Percentiles rank a stretch among this genome's conserved stretches.
These are phyloP conservation scores for Hydractinia echinata DNA, from an alignment of 30 jellyfish, hydroid and myxozoan genomes.

Conservation along the genomic window DNA sequence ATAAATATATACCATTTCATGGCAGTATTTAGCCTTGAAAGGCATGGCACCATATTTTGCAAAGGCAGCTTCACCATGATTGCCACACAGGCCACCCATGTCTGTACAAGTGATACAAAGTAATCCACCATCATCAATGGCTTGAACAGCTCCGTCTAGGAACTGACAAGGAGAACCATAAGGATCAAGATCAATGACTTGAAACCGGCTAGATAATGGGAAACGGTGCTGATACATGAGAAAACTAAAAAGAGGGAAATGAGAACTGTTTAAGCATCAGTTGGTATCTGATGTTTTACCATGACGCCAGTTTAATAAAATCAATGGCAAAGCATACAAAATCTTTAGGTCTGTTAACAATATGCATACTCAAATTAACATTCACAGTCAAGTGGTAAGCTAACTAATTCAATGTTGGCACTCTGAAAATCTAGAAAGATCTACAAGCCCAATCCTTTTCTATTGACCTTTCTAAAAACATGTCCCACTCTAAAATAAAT, in stretches of 20 bases:
- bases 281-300: too few relatives aligned
- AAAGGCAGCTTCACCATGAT: slow-evolving; percentile 96
- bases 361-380: too few relatives aligned
- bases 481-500: too few relatives aligned
- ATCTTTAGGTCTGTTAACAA: too few relatives aligned
- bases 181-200: slow-evolving; percentile 92
- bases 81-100: slow-evolving; percentile 99
- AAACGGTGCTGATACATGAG: slow-evolving; percentile 62
- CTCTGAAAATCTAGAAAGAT: too few relatives aligned
- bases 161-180: slow-evolving; percentile 96
- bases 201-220: slow-evolving; percentile 50
- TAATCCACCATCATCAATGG: slow-evolving; percentile 96
- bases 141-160: slow-evolving; percentile 97
- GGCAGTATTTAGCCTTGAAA: slow-evolving; percentile 78
- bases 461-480: too few relatives aligned
- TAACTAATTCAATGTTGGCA: too few relatives aligned
- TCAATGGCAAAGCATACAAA: too few relatives aligned
- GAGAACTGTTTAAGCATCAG: too few relatives aligned
- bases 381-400: too few relatives aligned
- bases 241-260: slow-evolving; percentile 36
- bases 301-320: too few relatives aligned
- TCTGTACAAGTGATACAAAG: slow-evolving; percentile 98
- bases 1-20: slow-evolving; percentile 77
- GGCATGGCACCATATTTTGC: slow-evolving; percentile 98
- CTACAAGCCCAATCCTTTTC: too few relatives aligned